These are phyloP conservation scores for Athripsodes cinereus DNA, from an alignment of 2,888 invertebrate genomes.

Conservation along the genomic window DNA sequence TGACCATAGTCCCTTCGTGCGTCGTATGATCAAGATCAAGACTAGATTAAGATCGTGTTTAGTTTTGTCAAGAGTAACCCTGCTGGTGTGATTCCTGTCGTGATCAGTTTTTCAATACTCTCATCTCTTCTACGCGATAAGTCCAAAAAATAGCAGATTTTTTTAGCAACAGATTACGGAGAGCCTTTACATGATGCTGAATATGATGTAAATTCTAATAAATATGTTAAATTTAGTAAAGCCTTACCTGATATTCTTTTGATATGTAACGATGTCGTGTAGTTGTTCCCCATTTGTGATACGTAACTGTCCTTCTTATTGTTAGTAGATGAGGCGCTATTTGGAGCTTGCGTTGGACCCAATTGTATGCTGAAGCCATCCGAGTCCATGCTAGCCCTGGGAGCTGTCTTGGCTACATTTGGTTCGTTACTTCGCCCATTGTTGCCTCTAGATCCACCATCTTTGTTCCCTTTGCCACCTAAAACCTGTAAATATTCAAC, in stretches of 20 bases:
- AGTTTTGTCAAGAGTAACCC: too few species aligned
- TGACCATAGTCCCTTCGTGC: too few species aligned
- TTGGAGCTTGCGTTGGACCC: conserved; percentile 12
- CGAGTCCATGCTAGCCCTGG: conserved; percentile 45
- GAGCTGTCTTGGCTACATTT: conserved; percentile 32
- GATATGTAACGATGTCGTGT: conserved; percentile 49
- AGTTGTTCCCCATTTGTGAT: conserved; percentile 50
- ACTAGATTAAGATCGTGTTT: too few species aligned
- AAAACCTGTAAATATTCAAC: conserved; percentile 36
- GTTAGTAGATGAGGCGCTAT: conserved; percentile 40
- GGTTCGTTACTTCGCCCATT: conserved; percentile 36
- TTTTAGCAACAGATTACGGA: too few species aligned
- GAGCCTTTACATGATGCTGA: too few species aligned
- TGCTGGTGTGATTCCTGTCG: too few species aligned
- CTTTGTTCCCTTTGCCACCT: conserved; percentile 32
- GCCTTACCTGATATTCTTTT: conserved; percentile 50
- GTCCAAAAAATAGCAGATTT: too few species aligned
- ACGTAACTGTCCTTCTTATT: conserved; percentile 51
- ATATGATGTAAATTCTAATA: too few species aligned
- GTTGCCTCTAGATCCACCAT: conserved; percentile 34
- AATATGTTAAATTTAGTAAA: too few species aligned
- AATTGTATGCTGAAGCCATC: conserved; percentile 49
- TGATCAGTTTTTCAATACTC: too few species aligned
- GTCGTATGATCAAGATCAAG: too few species aligned
- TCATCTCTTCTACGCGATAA: too few species aligned